phyloP scores from a whole-genome alignment of 2,888 invertebrate genomes.

The Hetaerina titia region DNA sequence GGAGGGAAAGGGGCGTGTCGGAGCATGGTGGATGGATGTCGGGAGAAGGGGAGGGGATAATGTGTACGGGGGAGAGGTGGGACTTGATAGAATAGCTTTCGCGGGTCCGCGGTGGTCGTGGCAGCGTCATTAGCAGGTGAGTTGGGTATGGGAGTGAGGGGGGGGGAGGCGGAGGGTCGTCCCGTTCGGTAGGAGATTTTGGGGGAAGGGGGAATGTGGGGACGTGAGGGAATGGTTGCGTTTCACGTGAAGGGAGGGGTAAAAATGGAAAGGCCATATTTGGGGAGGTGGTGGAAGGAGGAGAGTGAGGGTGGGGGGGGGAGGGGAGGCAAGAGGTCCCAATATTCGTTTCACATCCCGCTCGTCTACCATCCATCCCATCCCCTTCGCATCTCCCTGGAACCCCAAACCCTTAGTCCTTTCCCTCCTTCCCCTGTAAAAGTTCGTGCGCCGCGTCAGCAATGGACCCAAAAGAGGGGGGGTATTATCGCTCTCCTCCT shows the following conservation, averaged over 20 bases:
- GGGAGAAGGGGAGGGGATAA: background rate
- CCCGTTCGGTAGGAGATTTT: background rate
- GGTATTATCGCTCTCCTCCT: background rate
- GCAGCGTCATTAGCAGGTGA: background rate
- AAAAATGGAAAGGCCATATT: background rate
- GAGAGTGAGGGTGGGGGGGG: background rate
- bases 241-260: background rate
- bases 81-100: background rate
- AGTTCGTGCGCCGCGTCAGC: constrained; percentile 31
- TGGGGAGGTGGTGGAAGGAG: too few species aligned
- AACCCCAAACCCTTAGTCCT: background rate
- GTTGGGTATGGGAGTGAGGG: background rate
- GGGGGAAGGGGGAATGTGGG: background rate
- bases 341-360: background rate
- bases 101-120: background rate
- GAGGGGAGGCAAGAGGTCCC: background rate
- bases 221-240: background rate
- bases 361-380: background rate
- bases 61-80: background rate
- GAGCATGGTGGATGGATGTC: background rate
- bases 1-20: background rate
- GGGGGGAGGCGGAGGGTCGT: background rate
- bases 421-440: background rate
- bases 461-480: background rate
- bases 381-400: background rate